phyloP scores from a whole-genome alignment of 2,797 vertebrate species.

The Sebastes aleutianus region DNA sequence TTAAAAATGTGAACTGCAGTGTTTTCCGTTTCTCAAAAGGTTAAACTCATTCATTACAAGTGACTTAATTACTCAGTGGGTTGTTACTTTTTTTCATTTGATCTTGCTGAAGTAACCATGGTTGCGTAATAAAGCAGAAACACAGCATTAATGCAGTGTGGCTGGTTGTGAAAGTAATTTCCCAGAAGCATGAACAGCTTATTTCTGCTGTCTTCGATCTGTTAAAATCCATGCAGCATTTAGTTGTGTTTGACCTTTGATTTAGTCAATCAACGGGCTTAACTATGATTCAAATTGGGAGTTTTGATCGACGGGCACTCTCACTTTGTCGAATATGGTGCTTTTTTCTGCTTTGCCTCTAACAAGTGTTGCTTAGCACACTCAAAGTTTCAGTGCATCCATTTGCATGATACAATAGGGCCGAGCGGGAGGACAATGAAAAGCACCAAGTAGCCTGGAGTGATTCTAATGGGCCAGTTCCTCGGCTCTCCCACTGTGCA shows the following conservation, averaged over 20 bases:
- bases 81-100: conserved; percentile 67
- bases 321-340: conserved; percentile 17
- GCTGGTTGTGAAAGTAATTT: conserved; percentile 36
- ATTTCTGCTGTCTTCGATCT: background rate
- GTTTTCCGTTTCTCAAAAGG: conserved; percentile 51
- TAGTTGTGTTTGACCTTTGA: conserved; percentile 32
- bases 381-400: conserved; percentile 37
- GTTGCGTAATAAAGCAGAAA: conserved; percentile 75
- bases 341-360: conserved; percentile 30
- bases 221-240: conserved; percentile 3
- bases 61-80: conserved; percentile 72
- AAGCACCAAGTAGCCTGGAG: conserved; percentile 69
- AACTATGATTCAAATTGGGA: conserved; percentile 1
- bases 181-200: background rate
- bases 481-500: conserved; percentile 69
- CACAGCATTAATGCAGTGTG: conserved; percentile 28
- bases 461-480: conserved; percentile 75
- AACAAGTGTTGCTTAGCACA: conserved; percentile 51
- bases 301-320: conserved; percentile 11
- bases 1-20: conserved; percentile 51
- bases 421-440: conserved; percentile 67
- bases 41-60: conserved; percentile 61
- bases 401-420: conserved; percentile 64
- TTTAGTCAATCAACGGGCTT: conserved; percentile 19
- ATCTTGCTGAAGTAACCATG: conserved; percentile 64